Evolutionary conservation across 2,888 invertebrate genomes (phyloP).

Genomic region (Tachina grossa): DNA sequence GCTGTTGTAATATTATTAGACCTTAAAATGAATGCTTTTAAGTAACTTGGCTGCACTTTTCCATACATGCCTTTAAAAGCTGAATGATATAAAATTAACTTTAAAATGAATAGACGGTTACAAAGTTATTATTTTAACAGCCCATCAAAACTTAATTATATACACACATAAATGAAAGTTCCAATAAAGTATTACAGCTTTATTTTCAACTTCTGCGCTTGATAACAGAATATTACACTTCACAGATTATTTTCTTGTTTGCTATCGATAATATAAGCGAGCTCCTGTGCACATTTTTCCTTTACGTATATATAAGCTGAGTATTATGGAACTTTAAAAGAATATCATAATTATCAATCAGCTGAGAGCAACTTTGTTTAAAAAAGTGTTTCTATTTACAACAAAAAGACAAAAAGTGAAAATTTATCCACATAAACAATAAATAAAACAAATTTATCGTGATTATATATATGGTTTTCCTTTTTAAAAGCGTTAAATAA

Average conservation of each 20-base stretch:
- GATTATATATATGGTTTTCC: constrained; percentile 18
- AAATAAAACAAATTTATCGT: constrained; percentile 1
- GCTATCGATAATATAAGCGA: no score
- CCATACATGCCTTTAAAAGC: no score
- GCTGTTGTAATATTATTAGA: constrained; percentile 3
- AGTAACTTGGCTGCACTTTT: neutral
- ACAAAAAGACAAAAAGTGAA: constrained; percentile 32
- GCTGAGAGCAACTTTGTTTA: constrained; percentile 18
- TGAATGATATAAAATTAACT: no score
- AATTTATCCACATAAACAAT: constrained; percentile 41
- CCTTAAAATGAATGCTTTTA: neutral
- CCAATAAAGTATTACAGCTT: no score
- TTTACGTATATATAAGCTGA: neutral
- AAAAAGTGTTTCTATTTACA: constrained; percentile 46
- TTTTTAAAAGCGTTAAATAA: constrained; percentile 19
- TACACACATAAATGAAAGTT: no score
- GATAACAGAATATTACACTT: no score
- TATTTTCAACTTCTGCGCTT: no score
- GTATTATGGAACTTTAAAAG: neutral
- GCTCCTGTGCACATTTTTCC: neutral
- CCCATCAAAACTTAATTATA: no score
- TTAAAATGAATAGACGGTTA: no score
- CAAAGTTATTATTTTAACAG: no score
- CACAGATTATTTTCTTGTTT: no score
- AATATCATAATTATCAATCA: constrained; percentile 44